Evolutionary conservation across 2,797 vertebrate genomes (phyloP), one percentile per base, ranked within the genome.

Genomic region (Dallia pectoralis): DNA sequence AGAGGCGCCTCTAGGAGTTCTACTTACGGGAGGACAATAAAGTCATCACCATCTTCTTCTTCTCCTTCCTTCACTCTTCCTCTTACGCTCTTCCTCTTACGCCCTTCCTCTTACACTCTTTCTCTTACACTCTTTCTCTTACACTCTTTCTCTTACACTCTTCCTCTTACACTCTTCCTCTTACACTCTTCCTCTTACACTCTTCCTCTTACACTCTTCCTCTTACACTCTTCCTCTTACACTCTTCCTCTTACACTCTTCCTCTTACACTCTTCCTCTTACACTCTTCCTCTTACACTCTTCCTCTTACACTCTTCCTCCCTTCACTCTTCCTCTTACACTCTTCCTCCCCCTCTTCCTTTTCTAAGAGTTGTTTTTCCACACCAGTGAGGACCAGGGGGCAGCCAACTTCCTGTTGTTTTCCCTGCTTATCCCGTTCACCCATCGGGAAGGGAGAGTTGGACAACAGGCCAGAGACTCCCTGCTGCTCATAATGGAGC

Each of bases 381-480:
- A 99, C 82, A 96, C 95, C 18, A 96, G 95, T 0, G 95, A 97
- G 79, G 96, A 98, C 90, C 97, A 98, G 77, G 97, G 97, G 70
- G 96, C 96, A 0, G 93, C 97, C 84, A 97, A 98, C 89, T 98
- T 99, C 89, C 95, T 99, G 67, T 94, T 99, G 75, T 99, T 99
- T 90, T 98, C 97, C 40, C 92, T 99, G 61, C 92, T 99, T 68
- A 96, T 98, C 75, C 96, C 96, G 0, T 99, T 96, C 83, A 97
- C 97, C 65, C 97, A 98, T 84, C 93, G 95, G 90, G 96, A 96
- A 86, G 97, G 97, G 19, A 77, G 87, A 0, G 94, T 97, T 0
- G 97, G 97, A 8, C 94, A 93, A 40, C 96, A 98, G 82, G 97
- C 97, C 51, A 90, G 96, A 69, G 96, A 98, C 1, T 96, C 96